phyloP scores from a whole-genome alignment of 2,797 vertebrate genomes.

The Gouania willdenowi region DNA sequence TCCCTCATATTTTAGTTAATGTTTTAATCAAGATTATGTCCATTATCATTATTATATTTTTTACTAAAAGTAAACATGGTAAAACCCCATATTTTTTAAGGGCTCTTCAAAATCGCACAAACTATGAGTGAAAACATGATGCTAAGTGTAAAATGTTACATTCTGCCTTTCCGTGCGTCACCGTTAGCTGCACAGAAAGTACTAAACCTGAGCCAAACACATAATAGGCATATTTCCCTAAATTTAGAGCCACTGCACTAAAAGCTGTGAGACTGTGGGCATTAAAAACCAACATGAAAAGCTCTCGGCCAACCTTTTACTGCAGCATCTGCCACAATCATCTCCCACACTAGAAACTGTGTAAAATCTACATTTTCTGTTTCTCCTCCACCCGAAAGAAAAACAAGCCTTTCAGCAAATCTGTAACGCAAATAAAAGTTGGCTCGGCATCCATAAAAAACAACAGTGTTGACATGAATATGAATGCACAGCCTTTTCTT shows the following conservation, averaged over 20 bases:
- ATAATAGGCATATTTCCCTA: background rate
- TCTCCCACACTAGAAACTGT: background rate
- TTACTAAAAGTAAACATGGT: too few species aligned
- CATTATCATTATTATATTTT: too few species aligned
- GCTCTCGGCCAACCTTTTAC: too few species aligned
- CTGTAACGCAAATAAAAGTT: slow-evolving; percentile 23
- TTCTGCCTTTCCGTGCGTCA: too few species aligned
- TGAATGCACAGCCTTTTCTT: slow-evolving; percentile 37
- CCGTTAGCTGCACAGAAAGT: too few species aligned
- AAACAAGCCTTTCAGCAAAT: slow-evolving; percentile 17
- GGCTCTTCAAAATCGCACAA: too few species aligned
- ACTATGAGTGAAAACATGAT: too few species aligned
- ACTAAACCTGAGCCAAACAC: background rate
- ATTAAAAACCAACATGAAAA: background rate
- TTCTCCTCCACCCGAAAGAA: background rate
- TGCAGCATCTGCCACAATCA: background rate
- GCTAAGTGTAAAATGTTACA: too few species aligned
- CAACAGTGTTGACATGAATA: slow-evolving; percentile 26
- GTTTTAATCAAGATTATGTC: too few species aligned
- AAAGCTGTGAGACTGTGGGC: too few species aligned
- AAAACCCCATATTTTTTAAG: too few species aligned
- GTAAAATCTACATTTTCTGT: slow-evolving; percentile 2
- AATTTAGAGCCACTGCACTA: background rate
- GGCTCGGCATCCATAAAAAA: slow-evolving; percentile 27
- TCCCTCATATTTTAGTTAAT: too few species aligned